phyloP scores from a whole-genome alignment of 2,113 vertebrate species.

The Pycnonotus jocosus region DNA sequence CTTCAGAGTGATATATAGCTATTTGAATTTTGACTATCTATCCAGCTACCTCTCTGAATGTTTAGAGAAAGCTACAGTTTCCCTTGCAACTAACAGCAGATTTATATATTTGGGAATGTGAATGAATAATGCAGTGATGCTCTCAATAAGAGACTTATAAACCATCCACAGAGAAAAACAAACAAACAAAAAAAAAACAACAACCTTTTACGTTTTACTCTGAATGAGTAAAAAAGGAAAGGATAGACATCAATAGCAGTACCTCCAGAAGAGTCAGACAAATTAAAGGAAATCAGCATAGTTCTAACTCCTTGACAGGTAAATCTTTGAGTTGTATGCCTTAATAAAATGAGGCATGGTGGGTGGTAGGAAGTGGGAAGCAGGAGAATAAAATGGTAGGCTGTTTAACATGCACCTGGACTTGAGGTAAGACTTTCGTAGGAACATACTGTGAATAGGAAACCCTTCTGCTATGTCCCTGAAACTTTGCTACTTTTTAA shows the following conservation, averaged over 20 bases:
- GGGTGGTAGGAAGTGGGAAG: neutral
- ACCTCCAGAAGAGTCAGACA: neutral
- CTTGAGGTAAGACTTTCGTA: neutral
- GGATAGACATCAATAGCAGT: neutral
- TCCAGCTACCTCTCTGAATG: neutral
- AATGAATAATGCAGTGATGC: neutral
- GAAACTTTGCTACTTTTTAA: neutral
- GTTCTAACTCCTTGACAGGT: neutral
- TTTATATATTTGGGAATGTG: neutral
- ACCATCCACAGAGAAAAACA: neutral
- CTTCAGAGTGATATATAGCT: neutral
- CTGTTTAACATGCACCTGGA: neutral
- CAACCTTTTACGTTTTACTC: neutral
- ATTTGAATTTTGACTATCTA: neutral
- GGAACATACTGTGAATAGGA: neutral
- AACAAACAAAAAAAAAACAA: neutral
- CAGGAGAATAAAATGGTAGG: neutral
- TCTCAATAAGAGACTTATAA: neutral
- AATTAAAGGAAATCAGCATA: neutral
- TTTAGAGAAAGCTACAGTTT: neutral
- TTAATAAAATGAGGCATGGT: neutral
- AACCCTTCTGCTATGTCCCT: neutral
- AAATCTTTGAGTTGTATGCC: neutral
- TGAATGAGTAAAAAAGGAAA: neutral
- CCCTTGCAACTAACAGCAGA: neutral